Evolutionary conservation across 1,140 invertebrate genomes (phyloP), one percentile per base, ranked within the genome.

Genomic region (Caenorhabditis brenneri): DNA sequence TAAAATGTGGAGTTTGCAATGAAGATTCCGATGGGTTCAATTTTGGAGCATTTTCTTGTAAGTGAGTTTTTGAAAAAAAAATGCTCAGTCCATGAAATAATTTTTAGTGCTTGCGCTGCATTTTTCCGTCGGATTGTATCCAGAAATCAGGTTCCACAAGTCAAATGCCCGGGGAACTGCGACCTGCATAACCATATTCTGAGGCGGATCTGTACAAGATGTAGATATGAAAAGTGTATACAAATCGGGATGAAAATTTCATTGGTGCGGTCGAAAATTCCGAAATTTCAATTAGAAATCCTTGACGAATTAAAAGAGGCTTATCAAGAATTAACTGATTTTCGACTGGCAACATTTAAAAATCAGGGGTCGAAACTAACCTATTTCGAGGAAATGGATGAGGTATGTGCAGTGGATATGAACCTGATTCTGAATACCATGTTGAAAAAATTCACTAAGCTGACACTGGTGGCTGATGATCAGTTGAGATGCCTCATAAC

Each of bases 381-480:
- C 7, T 65, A 27, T 65, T 65, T 65, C 31, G 58, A 65, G 15
- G 58, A 65, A 65, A 65, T 65, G 58, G 58, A 65, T 65, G 31
- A 65, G 1, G 31, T 65, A 7, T 36, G 31, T 19, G 6, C 10
- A 19, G n/a, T 65, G 15, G 58, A 65, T 65, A 33, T 65, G 2
- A 65, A 19, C 36, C 36, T 65, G 31, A 36, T 65, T 27, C 3
- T 65, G 58, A 31, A 65, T 15, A 65, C 58, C 19, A 19, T 65
- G 58, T n/a, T 65, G 58, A 65, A 36, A 19, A 65, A 15, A 7
- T 65, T 65, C 19, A 33, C 29, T 1, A 65, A 33, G 0, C 4
- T 65, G 29, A 10, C 58, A 9, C 58, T 31, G 36, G 24, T 65
- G 29, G 1, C 12, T 19, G 31, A 65, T 65, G 29, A 65, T 36